A percentile compares a stretch with the other conserved stretches of the same genome.
Conservation (phyloP, 2,797 vertebrate genomes). For the Danio kyathit region DNA sequence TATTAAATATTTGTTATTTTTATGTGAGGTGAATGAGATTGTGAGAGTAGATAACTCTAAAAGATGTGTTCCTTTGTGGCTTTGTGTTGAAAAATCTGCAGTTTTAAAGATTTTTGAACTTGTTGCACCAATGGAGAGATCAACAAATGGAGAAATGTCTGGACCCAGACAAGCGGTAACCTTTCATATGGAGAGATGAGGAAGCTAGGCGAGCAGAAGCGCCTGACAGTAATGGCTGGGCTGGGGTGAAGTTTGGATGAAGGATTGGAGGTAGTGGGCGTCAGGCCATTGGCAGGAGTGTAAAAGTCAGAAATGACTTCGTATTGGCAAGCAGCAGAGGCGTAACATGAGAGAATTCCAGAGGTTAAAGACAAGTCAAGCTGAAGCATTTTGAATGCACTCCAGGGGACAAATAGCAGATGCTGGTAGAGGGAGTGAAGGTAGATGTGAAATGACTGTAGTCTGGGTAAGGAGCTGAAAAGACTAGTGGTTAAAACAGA, state of each 20-base stretch:
- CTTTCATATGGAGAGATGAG: conserved; percentile 13
- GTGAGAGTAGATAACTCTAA: neutral
- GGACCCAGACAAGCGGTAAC: conserved; percentile 31
- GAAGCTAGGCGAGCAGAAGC: neutral
- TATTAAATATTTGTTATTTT: neutral
- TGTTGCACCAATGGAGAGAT: conserved; percentile 9
- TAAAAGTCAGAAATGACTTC: conserved; percentile 24
- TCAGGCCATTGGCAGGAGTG: conserved; percentile 1
- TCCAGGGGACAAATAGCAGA: conserved; percentile 33
- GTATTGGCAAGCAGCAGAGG: conserved; percentile 38
- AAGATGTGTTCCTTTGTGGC: neutral
- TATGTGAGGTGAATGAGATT: neutral
- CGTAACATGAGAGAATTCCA: conserved; percentile 33
- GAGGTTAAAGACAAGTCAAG: conserved; percentile 49
- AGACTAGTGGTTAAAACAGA: neutral
- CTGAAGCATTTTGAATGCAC: conserved; percentile 40
- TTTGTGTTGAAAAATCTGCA: neutral
- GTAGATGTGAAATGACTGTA: conserved; percentile 11
- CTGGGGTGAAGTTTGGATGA: conserved; percentile 12
- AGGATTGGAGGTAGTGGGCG: conserved; percentile 21
- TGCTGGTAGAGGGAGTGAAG: conserved; percentile 1
- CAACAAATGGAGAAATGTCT: conserved; percentile 24
- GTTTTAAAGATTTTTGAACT: conserved; percentile 10
- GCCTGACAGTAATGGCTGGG: conserved; percentile 9
- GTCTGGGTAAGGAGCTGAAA: neutral